Evolutionary conservation across 2,888 invertebrate species (phyloP), one percentile per base, ranked within the genome.

Genomic region (Amiota minor): DNA sequence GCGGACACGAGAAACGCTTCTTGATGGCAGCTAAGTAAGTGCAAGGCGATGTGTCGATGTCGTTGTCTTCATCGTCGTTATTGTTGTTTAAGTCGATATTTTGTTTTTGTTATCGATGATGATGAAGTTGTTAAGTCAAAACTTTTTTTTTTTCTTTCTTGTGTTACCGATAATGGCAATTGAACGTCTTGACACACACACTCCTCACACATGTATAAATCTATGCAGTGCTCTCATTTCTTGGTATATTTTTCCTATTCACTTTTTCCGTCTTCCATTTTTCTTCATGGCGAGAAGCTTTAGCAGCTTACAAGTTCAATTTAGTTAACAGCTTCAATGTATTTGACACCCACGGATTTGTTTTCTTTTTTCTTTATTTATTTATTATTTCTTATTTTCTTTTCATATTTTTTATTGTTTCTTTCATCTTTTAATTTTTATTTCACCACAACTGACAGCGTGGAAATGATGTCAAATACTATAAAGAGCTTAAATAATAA

Each of bases 111-210:
- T 16, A 67, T 35, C 50, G 67, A 18, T 23, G 75, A 76, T 76
- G 83, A 87, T 85, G 78, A 86, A 86, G 85, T 86, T 86, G 82
- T 83, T 80, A 82, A 83, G 84, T 79, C 81, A 76, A 78, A 81
- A 79, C 80, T 85, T 81, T 77, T 76, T 76, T 70, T 9, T 61
- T 65, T 47, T 76, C 72, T 56, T 67, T 69, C 70, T 72, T 35
- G 6, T 35, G 6, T 53, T 71, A 71, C 75, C 74, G 77, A 74
- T 75, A 76, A 70, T 72, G 79, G 73, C 79, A 85, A 85, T 81
- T 80, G 81, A 81, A 79, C 73, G 77, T 69, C 74, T 73, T 75
- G 75, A 73, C 72, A 77, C 69, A 69, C 77, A 75, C n/a, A n/a
- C n/a, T n/a, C n/a, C 74, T 74, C 73, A 61, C 71, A 72, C 81